Conservation (phyloP, 1,140 invertebrate species). For the Brachionus koreanus region DNA sequence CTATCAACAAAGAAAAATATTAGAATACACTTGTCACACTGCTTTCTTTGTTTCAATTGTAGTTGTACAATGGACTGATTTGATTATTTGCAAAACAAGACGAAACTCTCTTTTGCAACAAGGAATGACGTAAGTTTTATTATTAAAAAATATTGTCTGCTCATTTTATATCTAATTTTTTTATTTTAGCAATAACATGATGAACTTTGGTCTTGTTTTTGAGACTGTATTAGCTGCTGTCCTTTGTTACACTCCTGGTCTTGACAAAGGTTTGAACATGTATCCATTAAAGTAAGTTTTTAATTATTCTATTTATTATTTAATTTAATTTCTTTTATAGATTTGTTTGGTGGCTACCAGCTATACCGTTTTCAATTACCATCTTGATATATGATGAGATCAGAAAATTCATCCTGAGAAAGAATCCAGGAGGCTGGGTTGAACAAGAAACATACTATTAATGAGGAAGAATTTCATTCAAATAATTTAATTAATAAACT, state of each 20-base stretch:
- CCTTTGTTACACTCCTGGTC: slow-evolving; percentile 57
- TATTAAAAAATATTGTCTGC: neutral
- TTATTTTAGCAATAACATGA: slow-evolving; percentile 51
- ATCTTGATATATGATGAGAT: slow-evolving; percentile 93
- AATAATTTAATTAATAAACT: too few species aligned
- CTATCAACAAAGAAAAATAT: slow-evolving; percentile 84
- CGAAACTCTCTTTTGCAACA: slow-evolving; percentile 92
- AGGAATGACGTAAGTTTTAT: slow-evolving; percentile 71
- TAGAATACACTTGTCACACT: slow-evolving; percentile 95
- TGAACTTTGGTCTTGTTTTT: slow-evolving; percentile 59
- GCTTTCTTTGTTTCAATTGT: slow-evolving; percentile 98
- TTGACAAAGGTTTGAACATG: slow-evolving; percentile 59
- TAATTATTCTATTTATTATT: neutral
- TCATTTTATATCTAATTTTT: neutral
- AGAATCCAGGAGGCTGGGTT: slow-evolving; percentile 87
- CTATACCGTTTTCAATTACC: slow-evolving; percentile 87
- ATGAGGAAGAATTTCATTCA: too few species aligned
- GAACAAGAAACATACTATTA: slow-evolving; percentile 87
- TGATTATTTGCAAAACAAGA: slow-evolving; percentile 96
- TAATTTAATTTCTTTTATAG: slow-evolving; percentile 58
- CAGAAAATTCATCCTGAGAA: slow-evolving; percentile 83
- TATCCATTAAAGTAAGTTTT: slow-evolving; percentile 56
- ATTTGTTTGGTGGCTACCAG: slow-evolving; percentile 93
- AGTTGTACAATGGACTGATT: slow-evolving; percentile 95
- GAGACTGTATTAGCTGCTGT: slow-evolving; percentile 58